Conservation (phyloP, 1,140 invertebrate genomes). For the Diabrotica undecimpunctata region DNA sequence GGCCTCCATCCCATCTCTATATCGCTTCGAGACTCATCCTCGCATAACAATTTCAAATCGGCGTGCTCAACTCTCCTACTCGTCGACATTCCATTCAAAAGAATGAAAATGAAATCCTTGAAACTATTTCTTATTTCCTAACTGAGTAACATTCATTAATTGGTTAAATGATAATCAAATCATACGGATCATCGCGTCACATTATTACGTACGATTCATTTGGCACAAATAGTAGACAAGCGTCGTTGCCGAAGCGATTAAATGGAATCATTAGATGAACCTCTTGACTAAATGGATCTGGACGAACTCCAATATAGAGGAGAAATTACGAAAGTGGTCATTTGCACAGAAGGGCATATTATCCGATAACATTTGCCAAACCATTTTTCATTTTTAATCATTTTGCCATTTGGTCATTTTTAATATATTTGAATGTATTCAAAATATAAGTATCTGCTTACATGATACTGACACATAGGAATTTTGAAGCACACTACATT, state of each 20-base stretch:
- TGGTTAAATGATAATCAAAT: constrained; percentile 15
- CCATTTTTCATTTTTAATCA: too few relatives aligned
- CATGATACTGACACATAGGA: too few relatives aligned
- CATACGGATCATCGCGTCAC: constrained; percentile 5
- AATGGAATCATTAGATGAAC: too few relatives aligned
- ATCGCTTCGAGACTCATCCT: not conserved
- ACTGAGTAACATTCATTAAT: constrained; percentile 9
- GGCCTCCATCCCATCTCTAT: too few relatives aligned
- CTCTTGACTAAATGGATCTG: constrained; percentile 2
- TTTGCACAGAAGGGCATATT: too few relatives aligned
- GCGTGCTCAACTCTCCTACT: constrained; percentile 8
- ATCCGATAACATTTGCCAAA: too few relatives aligned
- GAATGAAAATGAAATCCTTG: constrained; percentile 6
- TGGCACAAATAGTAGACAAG: not conserved
- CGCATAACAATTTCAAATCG: not conserved
- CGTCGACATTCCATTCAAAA: constrained; percentile 1
- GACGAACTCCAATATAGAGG: not conserved
- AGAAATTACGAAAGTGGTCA: too few relatives aligned
- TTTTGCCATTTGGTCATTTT: too few relatives aligned
- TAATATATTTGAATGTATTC: too few relatives aligned
- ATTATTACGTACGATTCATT: constrained; percentile 4
- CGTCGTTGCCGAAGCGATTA: not conserved
- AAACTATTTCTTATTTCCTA: constrained; percentile 11
- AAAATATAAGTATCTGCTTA: too few relatives aligned
- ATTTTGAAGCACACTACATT: too few relatives aligned